These are phyloP conservation scores for Chloroclysta siterata DNA, from an alignment of 2,888 invertebrate genomes.

Conservation along the genomic window DNA sequence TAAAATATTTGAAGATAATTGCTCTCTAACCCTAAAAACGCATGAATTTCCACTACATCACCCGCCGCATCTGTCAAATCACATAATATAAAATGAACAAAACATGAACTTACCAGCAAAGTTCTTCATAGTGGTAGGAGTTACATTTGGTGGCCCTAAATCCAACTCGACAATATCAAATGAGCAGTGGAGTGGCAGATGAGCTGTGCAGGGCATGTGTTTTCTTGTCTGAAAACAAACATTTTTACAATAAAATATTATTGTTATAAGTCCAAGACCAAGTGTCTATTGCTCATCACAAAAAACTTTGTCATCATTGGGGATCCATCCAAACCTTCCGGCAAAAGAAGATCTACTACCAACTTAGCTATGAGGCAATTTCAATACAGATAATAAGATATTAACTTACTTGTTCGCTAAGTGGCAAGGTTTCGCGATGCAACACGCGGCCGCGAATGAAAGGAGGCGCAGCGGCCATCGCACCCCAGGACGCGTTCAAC, in stretches of 20 bases:
- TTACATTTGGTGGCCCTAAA: conserved; percentile 89
- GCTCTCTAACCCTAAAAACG: no score
- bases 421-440: conserved; percentile 94
- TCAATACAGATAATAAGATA: neutral
- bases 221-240: conserved; percentile 67
- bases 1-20: no score
- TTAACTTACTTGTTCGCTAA: conserved; percentile 85
- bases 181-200: conserved; percentile 95
- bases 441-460: conserved; percentile 90
- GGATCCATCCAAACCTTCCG: no score
- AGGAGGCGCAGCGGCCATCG: conserved; percentile 90
- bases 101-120: conserved; percentile 86
- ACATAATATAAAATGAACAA: neutral
- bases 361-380: no score
- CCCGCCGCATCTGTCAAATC: no score
- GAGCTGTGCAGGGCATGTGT: conserved; percentile 90
- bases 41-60: no score
- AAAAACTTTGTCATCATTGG: no score
- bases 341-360: no score
- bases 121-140: conserved; percentile 86
- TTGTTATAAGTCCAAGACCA: no score
- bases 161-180: conserved; percentile 96
- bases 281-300: no score
- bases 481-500: conserved; percentile 94
- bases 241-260: neutral